These are phyloP conservation scores for Leptothorax acervorum DNA, from an alignment of 2,888 invertebrate species.

Conservation along the genomic window DNA sequence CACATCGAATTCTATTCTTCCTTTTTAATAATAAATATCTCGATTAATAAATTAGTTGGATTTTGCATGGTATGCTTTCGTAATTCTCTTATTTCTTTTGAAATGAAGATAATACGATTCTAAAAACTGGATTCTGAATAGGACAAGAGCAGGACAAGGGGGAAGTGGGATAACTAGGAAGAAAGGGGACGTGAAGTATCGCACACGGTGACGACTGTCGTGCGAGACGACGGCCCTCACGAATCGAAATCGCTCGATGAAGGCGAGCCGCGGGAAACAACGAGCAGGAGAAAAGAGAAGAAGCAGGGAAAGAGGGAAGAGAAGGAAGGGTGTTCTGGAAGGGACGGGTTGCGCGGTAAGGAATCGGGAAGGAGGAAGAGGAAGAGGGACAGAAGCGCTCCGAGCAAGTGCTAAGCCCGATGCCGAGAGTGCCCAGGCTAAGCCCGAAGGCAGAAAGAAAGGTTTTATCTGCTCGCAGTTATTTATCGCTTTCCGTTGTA, in stretches of 20 bases:
- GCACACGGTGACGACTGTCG: slow-evolving; percentile 68
- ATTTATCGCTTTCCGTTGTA: slow-evolving; percentile 85
- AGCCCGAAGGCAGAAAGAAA: slow-evolving; percentile 81
- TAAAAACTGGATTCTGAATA: slow-evolving; percentile 12
- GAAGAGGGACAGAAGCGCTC: slow-evolving; percentile 46
- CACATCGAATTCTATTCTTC: background rate
- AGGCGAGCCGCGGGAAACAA: slow-evolving; percentile 65
- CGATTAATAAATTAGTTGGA: background rate
- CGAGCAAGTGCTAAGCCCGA: slow-evolving; percentile 76
- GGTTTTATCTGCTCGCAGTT: slow-evolving; percentile 85
- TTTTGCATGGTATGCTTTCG: background rate
- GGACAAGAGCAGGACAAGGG: background rate
- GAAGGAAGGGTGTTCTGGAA: slow-evolving; percentile 11
- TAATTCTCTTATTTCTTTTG: background rate
- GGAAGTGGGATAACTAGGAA: slow-evolving; percentile 37
- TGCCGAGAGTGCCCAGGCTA: slow-evolving; percentile 75
- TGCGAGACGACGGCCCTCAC: slow-evolving; percentile 72
- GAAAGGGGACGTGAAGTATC: slow-evolving; percentile 57
- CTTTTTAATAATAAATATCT: background rate
- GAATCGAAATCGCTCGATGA: slow-evolving; percentile 72
- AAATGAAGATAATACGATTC: background rate
- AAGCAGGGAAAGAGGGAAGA: slow-evolving; percentile 31
- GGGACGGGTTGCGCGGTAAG: slow-evolving; percentile 31
- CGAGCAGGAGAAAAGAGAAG: slow-evolving; percentile 52
- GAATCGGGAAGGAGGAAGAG: slow-evolving; percentile 44